Percentiles rank a stretch among this genome's conserved stretches.
Evolutionary conservation across 2,888 invertebrate species (phyloP).

Genomic region (Epinotia nisella): DNA sequence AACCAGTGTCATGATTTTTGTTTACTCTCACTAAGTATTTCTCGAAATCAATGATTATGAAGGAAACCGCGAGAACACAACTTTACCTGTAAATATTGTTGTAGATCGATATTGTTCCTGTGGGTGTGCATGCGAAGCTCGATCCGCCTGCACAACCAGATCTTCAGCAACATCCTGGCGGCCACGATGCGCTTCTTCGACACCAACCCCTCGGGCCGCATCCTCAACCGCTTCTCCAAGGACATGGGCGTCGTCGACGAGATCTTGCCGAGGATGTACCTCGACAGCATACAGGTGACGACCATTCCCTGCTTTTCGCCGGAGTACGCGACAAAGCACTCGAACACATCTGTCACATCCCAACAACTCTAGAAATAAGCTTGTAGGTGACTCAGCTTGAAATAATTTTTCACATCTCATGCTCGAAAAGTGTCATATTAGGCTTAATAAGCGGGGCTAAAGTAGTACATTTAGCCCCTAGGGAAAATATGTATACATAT

Average conservation of each 20-base stretch:
- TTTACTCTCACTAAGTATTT: no score
- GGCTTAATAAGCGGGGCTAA: no score
- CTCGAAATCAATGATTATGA: background rate
- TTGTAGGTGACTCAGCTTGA: no score
- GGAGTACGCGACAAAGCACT: no score
- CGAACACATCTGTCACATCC: no score
- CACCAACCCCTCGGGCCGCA: slow-evolving; percentile 92
- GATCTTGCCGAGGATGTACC: slow-evolving; percentile 86
- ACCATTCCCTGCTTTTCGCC: background rate
- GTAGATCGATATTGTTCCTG: slow-evolving; percentile 88
- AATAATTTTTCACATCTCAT: no score
- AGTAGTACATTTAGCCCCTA: no score
- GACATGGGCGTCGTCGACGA: slow-evolving; percentile 93
- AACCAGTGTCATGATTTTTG: no score
- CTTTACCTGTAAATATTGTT: slow-evolving; percentile 49
- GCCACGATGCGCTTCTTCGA: slow-evolving; percentile 94
- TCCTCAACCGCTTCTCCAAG: slow-evolving; percentile 93
- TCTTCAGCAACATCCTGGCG: slow-evolving; percentile 90
- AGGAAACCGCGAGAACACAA: background rate
- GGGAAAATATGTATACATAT: no score
- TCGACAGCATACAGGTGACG: slow-evolving; percentile 87
- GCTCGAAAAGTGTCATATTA: no score
- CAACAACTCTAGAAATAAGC: no score
- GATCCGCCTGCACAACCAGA: slow-evolving; percentile 89
- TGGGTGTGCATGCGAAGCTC: slow-evolving; percentile 91